Conservation (phyloP, 2,113 vertebrate species). For the Perca schrenkii region DNA sequence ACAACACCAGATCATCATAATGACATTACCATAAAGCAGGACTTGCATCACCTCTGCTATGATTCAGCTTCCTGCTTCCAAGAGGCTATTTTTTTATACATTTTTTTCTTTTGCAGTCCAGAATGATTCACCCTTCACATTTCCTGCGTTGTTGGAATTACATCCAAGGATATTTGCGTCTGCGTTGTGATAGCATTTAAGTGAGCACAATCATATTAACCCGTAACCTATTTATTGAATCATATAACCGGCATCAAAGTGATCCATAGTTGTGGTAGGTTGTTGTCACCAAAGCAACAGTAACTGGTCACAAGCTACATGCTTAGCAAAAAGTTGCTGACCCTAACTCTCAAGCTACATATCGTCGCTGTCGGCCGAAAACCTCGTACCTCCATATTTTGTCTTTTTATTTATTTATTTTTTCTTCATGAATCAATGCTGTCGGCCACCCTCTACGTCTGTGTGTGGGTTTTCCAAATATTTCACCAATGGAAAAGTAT, state of each 20-base stretch:
- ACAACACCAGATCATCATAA: conserved; percentile 32
- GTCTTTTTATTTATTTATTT: too few species aligned
- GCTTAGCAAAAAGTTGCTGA: not conserved
- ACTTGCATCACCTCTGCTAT: conserved; percentile 45
- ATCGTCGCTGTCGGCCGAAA: too few species aligned
- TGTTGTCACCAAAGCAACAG: not conserved
- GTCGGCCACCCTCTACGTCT: too few species aligned
- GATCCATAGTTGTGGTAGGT: not conserved
- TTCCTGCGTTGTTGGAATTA: not conserved
- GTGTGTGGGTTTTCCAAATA: too few species aligned
- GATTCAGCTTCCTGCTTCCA: conserved; percentile 14
- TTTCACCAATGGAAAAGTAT: too few species aligned
- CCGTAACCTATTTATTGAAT: not conserved
- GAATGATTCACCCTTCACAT: conserved; percentile 17
- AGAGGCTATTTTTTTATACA: not conserved
- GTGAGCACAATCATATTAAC: too few species aligned
- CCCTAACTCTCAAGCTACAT: not conserved
- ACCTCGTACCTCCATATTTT: too few species aligned
- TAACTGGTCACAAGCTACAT: not conserved
- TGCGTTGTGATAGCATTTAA: not conserved
- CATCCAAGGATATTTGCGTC: not conserved
- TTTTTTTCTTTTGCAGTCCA: not conserved
- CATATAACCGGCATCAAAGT: not conserved
- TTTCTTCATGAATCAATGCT: too few species aligned
- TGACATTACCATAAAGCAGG: conserved; percentile 36